Percentiles rank a stretch among this genome's conserved stretches.
Evolutionary conservation across 2,113 vertebrate species (phyloP).

Genomic region (Verasper variegatus): DNA sequence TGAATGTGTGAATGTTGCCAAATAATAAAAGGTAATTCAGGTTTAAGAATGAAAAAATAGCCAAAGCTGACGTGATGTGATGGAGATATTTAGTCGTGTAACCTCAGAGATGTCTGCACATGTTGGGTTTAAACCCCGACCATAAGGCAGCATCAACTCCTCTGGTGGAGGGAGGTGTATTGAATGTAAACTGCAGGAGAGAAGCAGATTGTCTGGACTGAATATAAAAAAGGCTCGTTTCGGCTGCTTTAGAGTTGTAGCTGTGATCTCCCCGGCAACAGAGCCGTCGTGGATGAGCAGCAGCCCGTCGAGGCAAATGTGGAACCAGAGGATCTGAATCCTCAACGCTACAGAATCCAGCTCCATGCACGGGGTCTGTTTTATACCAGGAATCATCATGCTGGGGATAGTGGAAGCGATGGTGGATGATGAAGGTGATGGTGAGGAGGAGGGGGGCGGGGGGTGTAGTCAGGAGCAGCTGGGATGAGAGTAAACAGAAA

Average conservation of each 20-base stretch:
- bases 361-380: constrained; percentile 40
- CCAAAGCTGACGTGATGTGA: too few species aligned
- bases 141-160: too few species aligned
- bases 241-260: constrained; percentile 33
- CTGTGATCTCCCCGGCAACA: constrained; percentile 67
- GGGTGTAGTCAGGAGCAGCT: constrained; percentile 42
- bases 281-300: constrained; percentile 53
- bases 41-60: too few species aligned
- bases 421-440: constrained; percentile 37
- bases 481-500: constrained; percentile 42
- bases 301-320: constrained; percentile 56
- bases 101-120: too few species aligned
- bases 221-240: constrained; percentile 33
- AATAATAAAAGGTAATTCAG: too few species aligned
- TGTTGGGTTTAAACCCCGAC: too few species aligned
- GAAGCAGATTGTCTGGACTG: constrained; percentile 22
- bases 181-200: constrained; percentile 14
- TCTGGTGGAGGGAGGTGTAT: neutral
- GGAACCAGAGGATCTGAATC: constrained; percentile 29
- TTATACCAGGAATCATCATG: constrained; percentile 36
- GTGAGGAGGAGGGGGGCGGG: constrained; percentile 13
- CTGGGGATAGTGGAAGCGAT: constrained; percentile 27
- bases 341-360: neutral
- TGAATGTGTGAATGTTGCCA: too few species aligned
- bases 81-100: too few species aligned